These are phyloP conservation scores for Tachina fera DNA, from an alignment of 2,888 invertebrate species.

Conservation along the genomic window DNA sequence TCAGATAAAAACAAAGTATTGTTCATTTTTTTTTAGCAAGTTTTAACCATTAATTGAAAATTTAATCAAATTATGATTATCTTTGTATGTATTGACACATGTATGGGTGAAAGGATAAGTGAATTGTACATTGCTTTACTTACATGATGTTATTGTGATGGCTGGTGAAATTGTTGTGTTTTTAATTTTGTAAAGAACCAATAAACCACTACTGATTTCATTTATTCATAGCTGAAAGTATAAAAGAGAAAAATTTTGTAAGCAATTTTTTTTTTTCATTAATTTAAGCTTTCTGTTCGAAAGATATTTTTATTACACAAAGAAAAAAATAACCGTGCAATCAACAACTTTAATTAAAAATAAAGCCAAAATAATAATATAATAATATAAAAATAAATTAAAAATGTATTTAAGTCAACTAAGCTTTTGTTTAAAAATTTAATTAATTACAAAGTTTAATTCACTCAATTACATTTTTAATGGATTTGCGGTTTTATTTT, in stretches of 20 bases:
- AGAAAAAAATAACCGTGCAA: too few relatives aligned
- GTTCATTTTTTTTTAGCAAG: not conserved
- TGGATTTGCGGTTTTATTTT: too few relatives aligned
- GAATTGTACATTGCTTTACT: constrained; percentile 25
- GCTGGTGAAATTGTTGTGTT: constrained; percentile 54
- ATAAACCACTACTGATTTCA: constrained; percentile 68
- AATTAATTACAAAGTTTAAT: too few relatives aligned
- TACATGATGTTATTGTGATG: constrained; percentile 66
- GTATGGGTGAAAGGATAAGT: not conserved
- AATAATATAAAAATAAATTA: too few relatives aligned
- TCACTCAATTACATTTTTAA: too few relatives aligned
- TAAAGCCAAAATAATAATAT: too few relatives aligned
- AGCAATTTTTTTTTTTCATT: not conserved
- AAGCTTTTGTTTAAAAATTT: too few relatives aligned
- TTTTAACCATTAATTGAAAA: not conserved
- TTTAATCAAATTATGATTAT: not conserved
- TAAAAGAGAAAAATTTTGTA: constrained; percentile 31
- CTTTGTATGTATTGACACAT: not conserved
- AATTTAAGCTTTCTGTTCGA: not conserved
- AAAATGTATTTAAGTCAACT: too few relatives aligned
- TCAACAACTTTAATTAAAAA: too few relatives aligned
- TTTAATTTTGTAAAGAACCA: constrained; percentile 59
- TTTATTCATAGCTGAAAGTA: constrained; percentile 74
- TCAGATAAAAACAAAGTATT: not conserved
- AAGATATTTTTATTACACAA: too few relatives aligned